Evolutionary conservation across 1,140 invertebrate genomes (phyloP), one percentile per base, ranked within the genome.

Genomic region (Drosophila lowei): DNA sequence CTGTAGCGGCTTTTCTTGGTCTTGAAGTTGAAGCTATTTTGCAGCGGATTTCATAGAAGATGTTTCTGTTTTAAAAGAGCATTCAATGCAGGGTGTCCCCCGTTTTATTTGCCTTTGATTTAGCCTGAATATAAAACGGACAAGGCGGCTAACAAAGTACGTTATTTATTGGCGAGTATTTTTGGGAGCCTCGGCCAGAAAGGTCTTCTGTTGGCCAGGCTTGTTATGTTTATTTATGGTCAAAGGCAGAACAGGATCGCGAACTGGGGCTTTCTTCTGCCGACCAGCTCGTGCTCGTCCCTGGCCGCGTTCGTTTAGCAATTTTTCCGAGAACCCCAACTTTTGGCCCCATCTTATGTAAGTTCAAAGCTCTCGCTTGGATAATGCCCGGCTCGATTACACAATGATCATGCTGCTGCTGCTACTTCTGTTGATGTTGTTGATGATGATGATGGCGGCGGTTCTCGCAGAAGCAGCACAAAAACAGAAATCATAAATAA

Each of bases 121-220:
- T 68, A 79, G 50, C 72, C 62, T 72, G 67, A 58, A 85, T 66
- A 50, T 41, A 64, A 62, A n/a, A n/a, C n/a, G n/a, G 56, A 18
- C 1, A 18, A 18, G 61, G 57, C 67, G 48, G 34, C 53, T 23
- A 15, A 42, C 43, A 63, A 73, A 72, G 70, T 57, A 57, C 56
- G 49, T 80, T 80, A 73, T 85, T 85, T 85, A 86, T 85, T 57
- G 53, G 63, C 56, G 48, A 54, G 59, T 85, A 80, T 85, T 63
- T 86, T 77, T 48, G 65, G 66, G 23, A 5, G 23, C 23, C 23
- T 25, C 21, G 21, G 21, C 21, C 21, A 23, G 4, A 46, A 48
- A 47, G 21, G 41, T 38, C 30, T 8, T n/a, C n/a, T n/a, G n/a
- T n/a, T 30, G 30, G 46, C 18, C 50, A 18, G 49, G 1, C 71